Evolutionary conservation across 2,113 vertebrate species (phyloP).

Genomic region (Eurypyga helias): DNA sequence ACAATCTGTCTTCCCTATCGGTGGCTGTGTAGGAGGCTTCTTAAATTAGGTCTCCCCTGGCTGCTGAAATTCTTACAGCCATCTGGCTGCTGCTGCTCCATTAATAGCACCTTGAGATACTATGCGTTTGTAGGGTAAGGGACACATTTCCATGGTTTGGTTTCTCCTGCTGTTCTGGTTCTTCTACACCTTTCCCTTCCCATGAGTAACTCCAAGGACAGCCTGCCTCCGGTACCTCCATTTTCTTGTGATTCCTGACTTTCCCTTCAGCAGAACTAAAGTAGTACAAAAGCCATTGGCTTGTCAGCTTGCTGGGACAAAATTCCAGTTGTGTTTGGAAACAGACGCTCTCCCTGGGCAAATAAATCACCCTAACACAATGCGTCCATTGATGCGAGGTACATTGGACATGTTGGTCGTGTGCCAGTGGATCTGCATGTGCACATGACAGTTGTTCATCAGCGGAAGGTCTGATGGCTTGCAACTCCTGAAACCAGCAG

Average conservation of each 20-base stretch:
- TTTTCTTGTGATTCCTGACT: not conserved
- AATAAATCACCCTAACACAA: not conserved
- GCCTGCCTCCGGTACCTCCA: not conserved
- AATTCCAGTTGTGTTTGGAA: not conserved
- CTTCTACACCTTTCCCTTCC: conserved; percentile 29
- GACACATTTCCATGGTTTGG: conserved; percentile 12
- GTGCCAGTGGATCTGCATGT: not conserved
- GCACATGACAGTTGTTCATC: not conserved
- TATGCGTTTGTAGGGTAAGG: not conserved
- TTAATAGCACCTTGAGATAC: conserved; percentile 18
- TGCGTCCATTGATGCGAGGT: fast-evolving
- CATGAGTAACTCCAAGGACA: not conserved
- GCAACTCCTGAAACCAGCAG: conserved; percentile 32
- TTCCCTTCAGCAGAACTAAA: not conserved
- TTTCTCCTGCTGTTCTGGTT: conserved; percentile 57
- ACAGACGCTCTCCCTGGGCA: not conserved
- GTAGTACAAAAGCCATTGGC: not conserved
- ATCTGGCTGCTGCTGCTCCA: not conserved
- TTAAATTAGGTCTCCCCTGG: not conserved
- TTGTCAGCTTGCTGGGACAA: not conserved
- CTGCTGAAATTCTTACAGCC: conserved; percentile 2
- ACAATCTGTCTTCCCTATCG: not conserved
- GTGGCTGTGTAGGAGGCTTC: not conserved
- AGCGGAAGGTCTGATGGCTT: not conserved
- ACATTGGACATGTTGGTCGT: fast-evolving